Conservation (phyloP, 1,140 invertebrate species). For the Eumaeus atala region DNA sequence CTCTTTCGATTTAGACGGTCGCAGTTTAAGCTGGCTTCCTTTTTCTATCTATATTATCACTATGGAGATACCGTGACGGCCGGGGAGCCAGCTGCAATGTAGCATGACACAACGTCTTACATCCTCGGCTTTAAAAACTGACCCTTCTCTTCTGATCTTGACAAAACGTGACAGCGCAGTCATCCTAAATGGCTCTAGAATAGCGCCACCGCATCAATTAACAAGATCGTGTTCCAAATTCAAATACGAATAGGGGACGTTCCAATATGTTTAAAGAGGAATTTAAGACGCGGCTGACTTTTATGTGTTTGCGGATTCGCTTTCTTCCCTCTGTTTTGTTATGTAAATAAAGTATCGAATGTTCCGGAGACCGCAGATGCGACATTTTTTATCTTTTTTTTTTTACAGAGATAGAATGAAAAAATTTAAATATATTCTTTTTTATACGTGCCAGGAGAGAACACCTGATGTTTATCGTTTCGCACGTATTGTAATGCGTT, state of each 20-base stretch:
- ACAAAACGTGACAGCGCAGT: no score
- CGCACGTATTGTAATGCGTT: neutral
- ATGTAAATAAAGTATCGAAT: constrained; percentile 30
- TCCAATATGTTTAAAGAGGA: constrained; percentile 11
- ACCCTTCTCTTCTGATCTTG: no score
- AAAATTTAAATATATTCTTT: constrained; percentile 8
- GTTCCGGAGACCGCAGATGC: constrained; percentile 5
- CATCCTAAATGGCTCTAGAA: no score
- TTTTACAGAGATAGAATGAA: constrained; percentile 3
- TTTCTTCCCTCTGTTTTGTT: constrained; percentile 31
- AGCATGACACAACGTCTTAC: no score
- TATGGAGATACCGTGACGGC: no score
- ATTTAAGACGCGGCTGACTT: constrained; percentile 10
- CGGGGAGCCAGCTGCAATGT: no score
- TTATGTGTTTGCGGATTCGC: constrained; percentile 15
- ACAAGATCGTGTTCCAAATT: neutral
- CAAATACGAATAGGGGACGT: neutral
- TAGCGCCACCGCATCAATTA: neutral
- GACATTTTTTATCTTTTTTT: neutral
- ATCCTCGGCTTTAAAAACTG: no score
- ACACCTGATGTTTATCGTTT: constrained; percentile 8
- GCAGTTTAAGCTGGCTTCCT: no score
- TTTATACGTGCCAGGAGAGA: constrained; percentile 1
- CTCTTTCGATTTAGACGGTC: no score
- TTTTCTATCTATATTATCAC: no score